Percentiles rank a stretch among this genome's conserved stretches.
These are phyloP conservation scores for Dendrocopos noguchii DNA, from an alignment of 2,113 vertebrate genomes.

Conservation along the genomic window DNA sequence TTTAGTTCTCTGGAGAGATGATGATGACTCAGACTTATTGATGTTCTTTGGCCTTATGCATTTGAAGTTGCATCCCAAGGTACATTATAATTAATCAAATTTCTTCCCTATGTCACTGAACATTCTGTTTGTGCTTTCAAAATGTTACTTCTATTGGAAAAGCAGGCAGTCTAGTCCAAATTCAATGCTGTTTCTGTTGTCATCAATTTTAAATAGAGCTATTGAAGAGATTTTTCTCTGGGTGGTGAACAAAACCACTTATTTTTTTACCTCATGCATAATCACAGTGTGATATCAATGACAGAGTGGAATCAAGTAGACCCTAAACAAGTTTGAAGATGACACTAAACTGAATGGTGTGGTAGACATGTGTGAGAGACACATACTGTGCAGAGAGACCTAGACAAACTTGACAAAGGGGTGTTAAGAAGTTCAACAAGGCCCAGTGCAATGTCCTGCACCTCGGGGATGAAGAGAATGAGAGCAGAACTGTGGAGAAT, in stretches of 20 bases:
- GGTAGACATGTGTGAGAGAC: not conserved
- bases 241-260: not conserved
- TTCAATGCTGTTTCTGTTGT: not conserved
- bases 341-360: not conserved
- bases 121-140: not conserved
- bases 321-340: not conserved
- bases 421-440: not conserved
- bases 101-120: not conserved
- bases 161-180: not conserved
- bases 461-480: not conserved
- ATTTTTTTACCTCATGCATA: not conserved
- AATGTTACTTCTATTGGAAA: not conserved
- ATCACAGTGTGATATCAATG: not conserved
- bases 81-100: constrained; percentile 1
- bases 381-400: not conserved
- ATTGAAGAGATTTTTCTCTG: not conserved
- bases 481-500: not conserved
- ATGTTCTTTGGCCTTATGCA: not conserved
- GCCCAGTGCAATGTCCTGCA: not conserved
- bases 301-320: not conserved
- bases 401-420: not conserved
- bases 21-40: not conserved
- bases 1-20: not conserved
- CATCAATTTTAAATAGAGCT: not conserved
- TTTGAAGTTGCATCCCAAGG: not conserved